Base-by-base conservation (phyloP, 2,113 vertebrate genomes). In the Paramisgurnus dabryanus region DNA sequence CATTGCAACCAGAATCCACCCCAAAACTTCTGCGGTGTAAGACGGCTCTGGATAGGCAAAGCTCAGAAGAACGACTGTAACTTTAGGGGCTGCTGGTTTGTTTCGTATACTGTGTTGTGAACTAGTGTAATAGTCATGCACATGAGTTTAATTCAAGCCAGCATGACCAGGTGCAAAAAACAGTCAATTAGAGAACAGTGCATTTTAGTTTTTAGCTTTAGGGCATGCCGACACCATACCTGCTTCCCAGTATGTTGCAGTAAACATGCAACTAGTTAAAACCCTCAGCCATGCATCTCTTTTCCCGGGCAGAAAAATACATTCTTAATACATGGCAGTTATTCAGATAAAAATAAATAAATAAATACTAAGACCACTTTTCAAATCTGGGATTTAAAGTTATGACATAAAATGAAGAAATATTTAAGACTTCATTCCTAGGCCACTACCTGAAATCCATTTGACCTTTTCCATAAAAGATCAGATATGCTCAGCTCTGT, bases 271-370 rank as follows among this genome's bases (percentile, higher is more conserved):
- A 93, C 41, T 82, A 90, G 91, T 93, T 34, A 90, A 86, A 88
- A 87, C 89, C 91, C 91, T 87, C 90, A 92, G 89, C 91, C 93
- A 96, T 95, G 95, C 95, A 91, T 79, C 87, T 88, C 84, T 94
- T 89, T 89, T 91, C 89, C 83, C 71, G 85, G 89, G 91, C 92
- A 92, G 91, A 93, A 91, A 90, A 89, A 92, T 94, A 76, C 71
- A 27, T n/a, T 94, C 85, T 87, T 93, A 93, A 90, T 83, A 85
- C 83, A 81, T 87, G 83, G 84, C 58, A 22, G 47, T 41, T 70
- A 45, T 47, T 15, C 22, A 13, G 27, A 34, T 34, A 34, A 34
- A 34, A 34, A 34, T 34, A 34, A 34, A 34, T 34, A 34, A 34
- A 34, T 34, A 34, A 34, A 34, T 34, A 34, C 6, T 2, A 18